Base-by-base conservation (phyloP, 2,113 vertebrate genomes). In the Cyrtonyx montezumae region DNA sequence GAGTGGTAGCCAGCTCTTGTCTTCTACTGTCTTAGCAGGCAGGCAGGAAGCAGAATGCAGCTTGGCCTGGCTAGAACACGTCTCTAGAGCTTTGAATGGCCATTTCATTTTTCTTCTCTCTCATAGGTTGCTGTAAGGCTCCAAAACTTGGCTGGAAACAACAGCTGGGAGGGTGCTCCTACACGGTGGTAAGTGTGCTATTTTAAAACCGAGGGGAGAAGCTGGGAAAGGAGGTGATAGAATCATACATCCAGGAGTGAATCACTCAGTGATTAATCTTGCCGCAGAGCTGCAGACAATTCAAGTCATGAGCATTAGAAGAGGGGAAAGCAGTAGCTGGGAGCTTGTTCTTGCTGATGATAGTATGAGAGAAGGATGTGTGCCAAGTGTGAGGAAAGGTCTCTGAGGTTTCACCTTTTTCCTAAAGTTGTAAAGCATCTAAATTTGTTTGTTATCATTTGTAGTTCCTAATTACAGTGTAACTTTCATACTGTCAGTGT, bases 191-290 rank as follows among this genome's bases (percentile, higher is more conserved):
- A 76, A 88, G 87, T 71, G 25, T 15, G 23, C 76, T 90, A 30
- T 91, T 91, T 93, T 94, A 81, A 79, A 91, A 34, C 7, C 0
- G 4, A 1, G 4, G 34, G 68, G 87, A 85, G 56, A 82, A 87
- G 40, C 79, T 91, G 85, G 73, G 79, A 81, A 43, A 65, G 79
- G 77, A 91, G 69, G 28, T 62, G 76, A 25, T 0, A 21, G 73
- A 90, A 74, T 90, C 8, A 4, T 51, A 84, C 80, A 66, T 75
- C 62, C 69, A 55, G 61, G 82, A 95, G 58, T 95, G 94, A 96
- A 68, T 96, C 95, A 90, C 40, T 75, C 0, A 0, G 10, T 86
- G 73, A 37, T 87, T 58, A 58, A n/a, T 58, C 55, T 58, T 58
- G 28, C 55, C 6, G 30, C 55, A 56, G n/a, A 56, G 55, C 55